Evolutionary conservation across 2,888 invertebrate species (phyloP).

Genomic region (Caenorhabditis macrosperma): DNA sequence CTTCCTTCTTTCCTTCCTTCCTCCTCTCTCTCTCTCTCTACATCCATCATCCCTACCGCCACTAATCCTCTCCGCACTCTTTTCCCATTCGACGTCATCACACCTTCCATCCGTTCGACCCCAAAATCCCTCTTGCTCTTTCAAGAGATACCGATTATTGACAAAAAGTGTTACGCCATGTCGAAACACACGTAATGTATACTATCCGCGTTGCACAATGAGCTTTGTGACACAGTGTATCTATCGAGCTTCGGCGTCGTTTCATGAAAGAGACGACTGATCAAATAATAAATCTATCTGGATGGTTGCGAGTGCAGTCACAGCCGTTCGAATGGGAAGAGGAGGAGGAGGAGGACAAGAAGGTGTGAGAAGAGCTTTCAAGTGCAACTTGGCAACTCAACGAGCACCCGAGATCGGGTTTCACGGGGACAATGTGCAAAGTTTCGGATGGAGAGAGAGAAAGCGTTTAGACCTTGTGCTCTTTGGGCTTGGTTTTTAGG

Average conservation of each 20-base stretch:
- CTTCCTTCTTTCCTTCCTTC: too few species aligned
- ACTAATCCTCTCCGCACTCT: conserved; percentile 1
- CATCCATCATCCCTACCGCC: too few species aligned
- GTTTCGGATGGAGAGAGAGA: too few species aligned
- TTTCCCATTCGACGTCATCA: background rate
- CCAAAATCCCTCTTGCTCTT: background rate
- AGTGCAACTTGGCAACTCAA: too few species aligned
- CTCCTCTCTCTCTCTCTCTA: too few species aligned
- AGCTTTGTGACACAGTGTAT: conserved; percentile 55
- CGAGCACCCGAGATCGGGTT: too few species aligned
- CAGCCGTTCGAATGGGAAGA: too few species aligned
- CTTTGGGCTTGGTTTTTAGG: too few species aligned
- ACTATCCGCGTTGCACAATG: conserved; percentile 46
- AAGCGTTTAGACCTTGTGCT: too few species aligned
- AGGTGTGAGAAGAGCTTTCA: too few species aligned
- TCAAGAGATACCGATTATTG: conserved; percentile 39
- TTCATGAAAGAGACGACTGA: conserved; percentile 23
- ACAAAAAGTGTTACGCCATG: conserved; percentile 48
- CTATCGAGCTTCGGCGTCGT: background rate
- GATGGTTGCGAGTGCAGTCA: conserved; percentile 17
- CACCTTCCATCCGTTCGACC: background rate
- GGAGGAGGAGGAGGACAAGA: background rate
- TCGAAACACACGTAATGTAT: conserved; percentile 46
- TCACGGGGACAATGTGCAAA: too few species aligned
- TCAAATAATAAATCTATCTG: conserved; percentile 29